Evolutionary conservation across 1,140 invertebrate genomes (phyloP), one percentile per base, ranked within the genome.

Genomic region (Drosophila lowei): DNA sequence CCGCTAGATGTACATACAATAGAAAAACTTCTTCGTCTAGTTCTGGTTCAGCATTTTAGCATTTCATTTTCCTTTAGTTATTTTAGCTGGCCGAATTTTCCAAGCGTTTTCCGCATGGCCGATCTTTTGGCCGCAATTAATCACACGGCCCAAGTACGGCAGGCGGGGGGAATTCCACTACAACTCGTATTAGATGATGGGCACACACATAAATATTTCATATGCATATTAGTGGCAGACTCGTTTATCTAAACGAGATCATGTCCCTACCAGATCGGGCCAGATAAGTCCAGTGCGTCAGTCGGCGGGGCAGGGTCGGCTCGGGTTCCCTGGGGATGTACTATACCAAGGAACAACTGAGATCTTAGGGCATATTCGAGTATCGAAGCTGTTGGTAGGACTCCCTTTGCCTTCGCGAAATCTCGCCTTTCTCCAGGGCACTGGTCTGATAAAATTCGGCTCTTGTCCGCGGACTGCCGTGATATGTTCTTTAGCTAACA

Each of bases 11-110:
- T 25, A 25, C 23, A 25, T 5, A 25, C 23, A 25, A 25, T 11
- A 30, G n/a, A 8, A n/a, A 41, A 65, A 65, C 48, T 64, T 65
- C 63, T 43, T 15, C 44, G 15, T 15, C 15, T 23, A 44, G 28
- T 25, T 64, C 56, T 18, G 28, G 28, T 16, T 46, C 41, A 30
- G 50, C 55, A 56, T 67, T 65, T 68, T 11, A 60, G 64, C 18
- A 18, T 18, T 18, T 18, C 18, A 18, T 18, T 18, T 55, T 64
- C 58, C 70, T 54, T 58, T 53, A 47, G 4, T 4, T 56, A 49
- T 56, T 75, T 75, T 71, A 58, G 76, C 52, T 85, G 54, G 58
- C 59, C 61, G 50, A 50, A 83, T 79, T 81, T 86, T 88, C 47
- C 63, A 25, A 44, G 61, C 60, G 62, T 83, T 88, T 88, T 76